Conservation (phyloP, 2,797 vertebrate genomes). For the Trematomus bernacchii region DNA sequence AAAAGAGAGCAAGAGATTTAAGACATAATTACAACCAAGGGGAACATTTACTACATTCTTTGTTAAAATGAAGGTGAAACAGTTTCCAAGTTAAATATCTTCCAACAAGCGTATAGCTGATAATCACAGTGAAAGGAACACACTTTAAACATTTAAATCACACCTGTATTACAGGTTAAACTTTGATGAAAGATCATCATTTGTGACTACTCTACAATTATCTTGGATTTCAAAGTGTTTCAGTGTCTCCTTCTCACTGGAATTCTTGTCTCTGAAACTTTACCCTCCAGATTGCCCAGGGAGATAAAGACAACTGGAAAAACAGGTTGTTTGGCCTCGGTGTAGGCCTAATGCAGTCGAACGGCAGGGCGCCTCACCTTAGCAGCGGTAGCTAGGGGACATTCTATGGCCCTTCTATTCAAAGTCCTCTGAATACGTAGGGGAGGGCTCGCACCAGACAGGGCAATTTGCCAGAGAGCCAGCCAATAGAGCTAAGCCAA, state of each 20-base stretch:
- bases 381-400: constrained; percentile 85
- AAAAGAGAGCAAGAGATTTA: constrained; percentile 26
- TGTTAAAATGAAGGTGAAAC: constrained; percentile 24
- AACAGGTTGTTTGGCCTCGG: constrained; percentile 84
- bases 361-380: constrained; percentile 83
- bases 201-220: constrained; percentile 70
- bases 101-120: constrained; percentile 5
- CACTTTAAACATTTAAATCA: constrained; percentile 19
- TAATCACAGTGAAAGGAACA: constrained; percentile 15
- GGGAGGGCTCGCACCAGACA: constrained; percentile 83
- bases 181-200: constrained; percentile 48
- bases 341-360: constrained; percentile 72
- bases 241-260: constrained; percentile 53
- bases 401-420: constrained; percentile 84
- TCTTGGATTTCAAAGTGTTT: constrained; percentile 68
- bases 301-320: constrained; percentile 86
- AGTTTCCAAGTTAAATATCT: background rate
- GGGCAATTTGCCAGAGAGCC: constrained; percentile 86
- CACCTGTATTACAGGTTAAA: constrained; percentile 25
- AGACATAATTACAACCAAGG: constrained; percentile 20
- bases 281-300: constrained; percentile 77
- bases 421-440: constrained; percentile 81
- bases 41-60: constrained; percentile 6
- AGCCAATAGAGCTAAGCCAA: constrained; percentile 85
- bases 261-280: constrained; percentile 73